Percentiles rank a stretch among this genome's conserved stretches.
Evolutionary conservation across 23 tunicate species (phyloP).

Genomic region (Botrylloides violaceus): DNA sequence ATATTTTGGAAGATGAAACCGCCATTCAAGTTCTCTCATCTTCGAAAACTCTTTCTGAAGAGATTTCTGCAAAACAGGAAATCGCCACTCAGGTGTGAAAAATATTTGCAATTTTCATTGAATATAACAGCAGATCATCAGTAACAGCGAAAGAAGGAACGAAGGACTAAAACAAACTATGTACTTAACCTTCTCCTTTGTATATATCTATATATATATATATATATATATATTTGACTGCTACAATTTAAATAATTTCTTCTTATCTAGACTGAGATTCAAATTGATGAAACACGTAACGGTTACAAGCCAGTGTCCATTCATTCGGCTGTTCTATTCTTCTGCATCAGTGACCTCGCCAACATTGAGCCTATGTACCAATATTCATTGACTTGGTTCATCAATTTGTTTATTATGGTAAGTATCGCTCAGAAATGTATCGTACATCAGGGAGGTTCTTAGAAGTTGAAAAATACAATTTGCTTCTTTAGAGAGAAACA

Average conservation of each 20-base stretch:
- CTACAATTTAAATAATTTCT: too few relatives aligned
- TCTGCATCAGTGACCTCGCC: constrained; percentile 93
- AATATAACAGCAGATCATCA: too few relatives aligned
- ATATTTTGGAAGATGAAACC: constrained; percentile 93
- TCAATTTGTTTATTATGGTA: constrained; percentile 76
- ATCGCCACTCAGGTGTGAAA: constrained; percentile 55
- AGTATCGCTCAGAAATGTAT: too few relatives aligned
- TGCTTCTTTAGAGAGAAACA: background rate
- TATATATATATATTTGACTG: too few relatives aligned
- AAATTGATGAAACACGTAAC: constrained; percentile 86
- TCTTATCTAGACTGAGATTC: constrained; percentile 53
- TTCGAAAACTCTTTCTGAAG: constrained; percentile 81
- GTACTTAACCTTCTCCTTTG: too few relatives aligned
- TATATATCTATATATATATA: too few relatives aligned
- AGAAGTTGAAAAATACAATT: background rate
- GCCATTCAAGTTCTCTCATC: constrained; percentile 85
- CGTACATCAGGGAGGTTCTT: background rate
- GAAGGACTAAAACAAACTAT: too few relatives aligned
- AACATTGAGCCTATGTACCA: constrained; percentile 97
- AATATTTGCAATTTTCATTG: background rate
- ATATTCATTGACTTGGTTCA: constrained; percentile 87
- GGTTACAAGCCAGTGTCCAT: constrained; percentile 89
- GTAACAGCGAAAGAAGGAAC: too few relatives aligned
- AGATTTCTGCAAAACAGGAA: constrained; percentile 94
- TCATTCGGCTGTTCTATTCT: constrained; percentile 92